Percentiles rank a stretch among this genome's conserved stretches.
These are phyloP conservation scores for Oscheius sp. DNA, from an alignment of 2,888 invertebrate species.

Conservation along the genomic window DNA sequence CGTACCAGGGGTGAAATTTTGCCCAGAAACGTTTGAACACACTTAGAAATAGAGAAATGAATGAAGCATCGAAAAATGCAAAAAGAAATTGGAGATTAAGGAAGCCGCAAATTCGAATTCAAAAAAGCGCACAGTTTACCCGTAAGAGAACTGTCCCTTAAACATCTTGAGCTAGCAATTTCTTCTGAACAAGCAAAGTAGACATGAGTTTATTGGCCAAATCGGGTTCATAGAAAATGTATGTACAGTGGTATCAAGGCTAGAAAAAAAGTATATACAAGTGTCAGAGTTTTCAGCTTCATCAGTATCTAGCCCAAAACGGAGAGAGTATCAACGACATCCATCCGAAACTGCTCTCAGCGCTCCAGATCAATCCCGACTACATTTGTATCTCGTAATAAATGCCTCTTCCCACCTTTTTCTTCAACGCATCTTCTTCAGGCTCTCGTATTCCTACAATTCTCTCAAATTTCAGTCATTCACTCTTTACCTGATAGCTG, in stretches of 20 bases:
- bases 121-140: too few species aligned
- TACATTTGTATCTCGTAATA: slow-evolving; percentile 36
- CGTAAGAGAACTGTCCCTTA: too few species aligned
- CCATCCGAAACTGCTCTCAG: slow-evolving; percentile 54
- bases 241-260: slow-evolving; percentile 1
- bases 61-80: too few species aligned
- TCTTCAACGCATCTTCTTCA: not conserved
- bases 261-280: slow-evolving; percentile 6
- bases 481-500: slow-evolving; percentile 57
- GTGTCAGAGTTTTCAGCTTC: slow-evolving; percentile 28
- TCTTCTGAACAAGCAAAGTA: not conserved
- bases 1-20: too few species aligned
- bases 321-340: slow-evolving; percentile 55
- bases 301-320: slow-evolving; percentile 55
- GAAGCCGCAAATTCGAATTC: too few species aligned
- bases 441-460: slow-evolving; percentile 18
- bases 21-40: too few species aligned
- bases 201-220: not conserved
- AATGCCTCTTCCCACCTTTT: not conserved
- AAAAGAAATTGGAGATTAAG: too few species aligned
- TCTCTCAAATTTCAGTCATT: not conserved
- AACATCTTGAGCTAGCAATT: not conserved
- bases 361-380: slow-evolving; percentile 33
- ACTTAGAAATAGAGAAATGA: too few species aligned
- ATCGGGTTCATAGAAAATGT: not conserved